phyloP scores from a whole-genome alignment of 1,140 invertebrate genomes.

The Drosophila takahashii region DNA sequence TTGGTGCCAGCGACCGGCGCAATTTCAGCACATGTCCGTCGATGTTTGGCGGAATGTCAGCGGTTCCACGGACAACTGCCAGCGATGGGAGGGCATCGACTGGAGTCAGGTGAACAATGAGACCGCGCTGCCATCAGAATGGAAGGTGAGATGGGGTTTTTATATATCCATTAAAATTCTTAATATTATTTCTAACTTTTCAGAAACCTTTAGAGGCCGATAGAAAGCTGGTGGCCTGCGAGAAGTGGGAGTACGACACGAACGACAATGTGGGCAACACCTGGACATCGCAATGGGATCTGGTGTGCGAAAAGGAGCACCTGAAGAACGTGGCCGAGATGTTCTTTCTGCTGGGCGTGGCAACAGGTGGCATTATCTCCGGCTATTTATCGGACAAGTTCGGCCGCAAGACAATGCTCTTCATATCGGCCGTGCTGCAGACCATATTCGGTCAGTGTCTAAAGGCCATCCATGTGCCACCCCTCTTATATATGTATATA shows the following conservation, averaged over 20 bases:
- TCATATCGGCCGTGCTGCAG: conserved; percentile 89
- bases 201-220: conserved; percentile 40
- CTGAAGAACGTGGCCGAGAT: conserved; percentile 89
- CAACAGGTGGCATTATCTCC: conserved; percentile 89
- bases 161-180: too few relatives aligned
- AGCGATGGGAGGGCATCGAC: conserved; percentile 74
- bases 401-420: conserved; percentile 90
- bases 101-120: conserved; percentile 65
- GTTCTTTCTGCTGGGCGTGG: conserved; percentile 89
- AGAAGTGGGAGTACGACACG: conserved; percentile 88
- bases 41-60: conserved; percentile 87
- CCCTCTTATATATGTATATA: neutral
- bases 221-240: conserved; percentile 85
- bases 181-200: neutral
- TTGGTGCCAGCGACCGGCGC: conserved; percentile 87
- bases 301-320: conserved; percentile 88
- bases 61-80: conserved; percentile 86
- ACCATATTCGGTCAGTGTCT: conserved; percentile 86
- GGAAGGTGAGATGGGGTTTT: conserved; percentile 42
- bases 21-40: conserved; percentile 85
- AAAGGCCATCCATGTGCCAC: conserved; percentile 19
- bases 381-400: conserved; percentile 91
- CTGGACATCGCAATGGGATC: conserved; percentile 88
- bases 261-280: conserved; percentile 87
- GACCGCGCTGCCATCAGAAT: conserved; percentile 24